phyloP scores from a whole-genome alignment of 1,140 invertebrate genomes.

The Asobara japonica region DNA sequence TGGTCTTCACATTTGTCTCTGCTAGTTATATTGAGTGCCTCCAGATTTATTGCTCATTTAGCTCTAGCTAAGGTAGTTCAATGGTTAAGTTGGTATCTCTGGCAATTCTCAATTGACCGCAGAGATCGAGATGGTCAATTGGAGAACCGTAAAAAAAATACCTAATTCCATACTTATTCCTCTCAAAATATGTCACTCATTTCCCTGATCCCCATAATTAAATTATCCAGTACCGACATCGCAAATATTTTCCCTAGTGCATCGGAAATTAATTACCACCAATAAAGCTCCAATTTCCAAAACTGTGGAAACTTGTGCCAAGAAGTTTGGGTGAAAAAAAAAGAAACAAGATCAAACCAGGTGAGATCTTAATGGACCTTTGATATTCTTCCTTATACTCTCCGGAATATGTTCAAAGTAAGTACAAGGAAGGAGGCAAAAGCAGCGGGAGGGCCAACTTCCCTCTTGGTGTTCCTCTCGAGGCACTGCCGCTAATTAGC shows the following conservation, averaged over 20 bases:
- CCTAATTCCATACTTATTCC: too few relatives aligned
- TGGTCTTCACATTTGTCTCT: not conserved
- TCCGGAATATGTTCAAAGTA: not conserved
- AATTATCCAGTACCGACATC: not conserved
- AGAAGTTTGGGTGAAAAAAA: slow-evolving; percentile 11
- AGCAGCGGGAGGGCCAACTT: slow-evolving; percentile 9
- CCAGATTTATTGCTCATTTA: not conserved
- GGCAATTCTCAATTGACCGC: not conserved
- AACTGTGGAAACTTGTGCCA: not conserved
- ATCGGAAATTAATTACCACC: not conserved
- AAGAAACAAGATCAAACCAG: not conserved
- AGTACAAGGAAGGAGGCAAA: not conserved
- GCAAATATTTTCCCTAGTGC: not conserved
- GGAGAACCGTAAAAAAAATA: too few relatives aligned
- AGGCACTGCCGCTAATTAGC: slow-evolving; percentile 21
- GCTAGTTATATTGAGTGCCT: not conserved
- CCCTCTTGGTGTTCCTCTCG: slow-evolving; percentile 14
- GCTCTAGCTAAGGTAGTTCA: not conserved
- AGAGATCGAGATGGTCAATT: too few relatives aligned
- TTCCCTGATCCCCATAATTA: not conserved
- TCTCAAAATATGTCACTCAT: not conserved
- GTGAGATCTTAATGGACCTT: not conserved
- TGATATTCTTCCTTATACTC: not conserved
- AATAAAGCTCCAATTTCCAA: not conserved
- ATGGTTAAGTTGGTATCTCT: not conserved